These are phyloP conservation scores for Caenorhabditis imperialis DNA, from an alignment of 2,888 invertebrate species.

Conservation along the genomic window DNA sequence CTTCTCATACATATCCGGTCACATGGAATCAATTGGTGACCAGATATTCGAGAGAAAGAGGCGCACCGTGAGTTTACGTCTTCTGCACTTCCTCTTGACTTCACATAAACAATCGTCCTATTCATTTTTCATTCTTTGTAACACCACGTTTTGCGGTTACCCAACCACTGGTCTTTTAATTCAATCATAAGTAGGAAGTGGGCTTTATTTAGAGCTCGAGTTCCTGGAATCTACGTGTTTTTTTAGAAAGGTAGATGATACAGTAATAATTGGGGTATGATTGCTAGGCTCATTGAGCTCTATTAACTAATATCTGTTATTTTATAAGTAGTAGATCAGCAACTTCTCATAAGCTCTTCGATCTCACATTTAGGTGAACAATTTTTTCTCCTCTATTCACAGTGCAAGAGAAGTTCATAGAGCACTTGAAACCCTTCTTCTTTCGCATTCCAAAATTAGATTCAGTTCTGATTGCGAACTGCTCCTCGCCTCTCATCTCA, in stretches of 20 bases:
- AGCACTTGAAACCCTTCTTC: slow-evolving; percentile 10
- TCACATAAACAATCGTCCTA: slow-evolving; percentile 53
- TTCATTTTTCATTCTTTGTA: slow-evolving; percentile 1
- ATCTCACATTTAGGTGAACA: too few relatives aligned
- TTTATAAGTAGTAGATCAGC: too few relatives aligned
- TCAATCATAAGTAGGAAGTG: slow-evolving; percentile 41
- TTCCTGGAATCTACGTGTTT: too few relatives aligned
- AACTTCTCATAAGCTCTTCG: too few relatives aligned
- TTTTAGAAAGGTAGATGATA: too few relatives aligned
- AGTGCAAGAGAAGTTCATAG: too few relatives aligned
- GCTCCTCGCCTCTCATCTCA: background rate
- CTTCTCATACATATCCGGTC: slow-evolving; percentile 54
- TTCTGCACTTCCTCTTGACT: slow-evolving; percentile 51
- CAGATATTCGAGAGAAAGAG: slow-evolving; percentile 37
- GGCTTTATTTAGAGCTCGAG: too few relatives aligned
- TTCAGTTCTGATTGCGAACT: slow-evolving; percentile 45
- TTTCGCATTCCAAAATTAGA: slow-evolving; percentile 27
- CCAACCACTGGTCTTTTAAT: slow-evolving; percentile 31
- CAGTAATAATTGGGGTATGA: too few relatives aligned
- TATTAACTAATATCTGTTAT: too few relatives aligned
- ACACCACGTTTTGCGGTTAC: slow-evolving; percentile 15
- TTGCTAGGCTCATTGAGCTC: too few relatives aligned
- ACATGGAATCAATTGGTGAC: slow-evolving; percentile 54
- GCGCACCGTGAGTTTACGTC: slow-evolving; percentile 23
- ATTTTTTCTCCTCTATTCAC: too few relatives aligned